Evolutionary conservation across 2,797 vertebrate genomes (phyloP).

Genomic region (Bradypus variegatus): DNA sequence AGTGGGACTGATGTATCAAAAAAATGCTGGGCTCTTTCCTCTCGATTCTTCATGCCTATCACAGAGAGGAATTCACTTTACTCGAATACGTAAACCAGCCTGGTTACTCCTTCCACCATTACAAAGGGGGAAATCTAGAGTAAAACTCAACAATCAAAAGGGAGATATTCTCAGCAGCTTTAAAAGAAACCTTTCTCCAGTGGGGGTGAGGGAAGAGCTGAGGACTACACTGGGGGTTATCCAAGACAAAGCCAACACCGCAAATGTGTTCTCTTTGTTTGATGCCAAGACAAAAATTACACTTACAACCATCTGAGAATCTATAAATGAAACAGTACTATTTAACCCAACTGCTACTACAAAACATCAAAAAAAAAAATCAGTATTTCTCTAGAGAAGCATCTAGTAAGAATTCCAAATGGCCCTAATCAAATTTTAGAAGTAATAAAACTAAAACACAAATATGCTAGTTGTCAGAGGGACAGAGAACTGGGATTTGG

Average conservation of each 20-base stretch:
- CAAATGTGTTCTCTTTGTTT: background rate
- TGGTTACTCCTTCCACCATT: background rate
- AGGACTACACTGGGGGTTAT: background rate
- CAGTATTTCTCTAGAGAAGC: background rate
- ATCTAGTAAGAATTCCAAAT: constrained; percentile 17
- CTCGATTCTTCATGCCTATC: constrained; percentile 96
- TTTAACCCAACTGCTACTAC: background rate
- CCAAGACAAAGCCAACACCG: background rate
- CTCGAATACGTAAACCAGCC: background rate
- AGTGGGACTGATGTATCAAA: constrained; percentile 93
- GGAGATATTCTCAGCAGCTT: background rate
- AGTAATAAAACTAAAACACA: background rate
- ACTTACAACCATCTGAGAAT: background rate
- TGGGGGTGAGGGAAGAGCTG: background rate
- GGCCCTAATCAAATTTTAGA: background rate
- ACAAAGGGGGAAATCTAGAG: background rate
- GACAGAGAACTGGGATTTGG: background rate
- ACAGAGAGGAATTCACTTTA: constrained; percentile 55
- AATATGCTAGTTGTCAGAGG: background rate
- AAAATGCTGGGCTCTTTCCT: constrained; percentile 97
- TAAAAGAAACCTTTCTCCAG: background rate
- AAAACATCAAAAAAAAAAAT: background rate
- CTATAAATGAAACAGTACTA: background rate
- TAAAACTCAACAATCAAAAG: constrained; percentile 20
- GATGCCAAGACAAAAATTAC: background rate